Evolutionary conservation across 2,797 vertebrate genomes (phyloP), one percentile per base, ranked within the genome.

Genomic region (Gymnothorax reevesii): DNA sequence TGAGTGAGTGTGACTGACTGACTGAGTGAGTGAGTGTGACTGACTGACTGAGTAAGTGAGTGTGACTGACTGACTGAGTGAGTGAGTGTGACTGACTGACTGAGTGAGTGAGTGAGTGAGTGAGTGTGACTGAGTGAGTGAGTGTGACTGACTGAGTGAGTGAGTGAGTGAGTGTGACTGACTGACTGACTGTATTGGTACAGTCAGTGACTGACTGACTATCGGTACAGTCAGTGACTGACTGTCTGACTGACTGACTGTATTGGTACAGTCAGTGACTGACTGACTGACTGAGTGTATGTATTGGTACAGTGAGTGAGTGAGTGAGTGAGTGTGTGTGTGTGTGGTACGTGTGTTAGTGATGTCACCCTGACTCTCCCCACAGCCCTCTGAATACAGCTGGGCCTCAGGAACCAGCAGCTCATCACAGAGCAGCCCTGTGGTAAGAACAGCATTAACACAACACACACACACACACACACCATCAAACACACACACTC

Each of bases 331-430:
- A 42, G 33, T 42, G 33, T 42, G 2, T 42, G 33, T 1, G 33
- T n/a, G 33, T 42, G 57, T 8, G 3, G 15, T 15, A 7, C 7
- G 33, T 42, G 33, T 69, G 73, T 77, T 55, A n/a, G 77, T 80
- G 77, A 80, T 55, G 42, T n/a, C 73, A 6, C 64, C 73, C 88
- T 86, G 89, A 91, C 82, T 90, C 93, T 88, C 88, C 71, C 87
- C 91, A 84, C 95, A 99, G 99, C 97, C 97, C n/a, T 98, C 98
- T 92, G 99, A 98, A 93, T 97, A 95, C 93, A 98, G 97, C 95
- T 98, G 93, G 94, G 96, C 95, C 90, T 98, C 97, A 88, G 96
- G 96, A 95, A 90, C 96, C 90, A 97, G 97, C 91, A 97, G 97
- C 91, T 99, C 98, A 86, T 91, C 96, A 86, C 96, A 92, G 90